phyloP scores from a whole-genome alignment of 2,888 invertebrate species.

The Plemyria rubiginata region DNA sequence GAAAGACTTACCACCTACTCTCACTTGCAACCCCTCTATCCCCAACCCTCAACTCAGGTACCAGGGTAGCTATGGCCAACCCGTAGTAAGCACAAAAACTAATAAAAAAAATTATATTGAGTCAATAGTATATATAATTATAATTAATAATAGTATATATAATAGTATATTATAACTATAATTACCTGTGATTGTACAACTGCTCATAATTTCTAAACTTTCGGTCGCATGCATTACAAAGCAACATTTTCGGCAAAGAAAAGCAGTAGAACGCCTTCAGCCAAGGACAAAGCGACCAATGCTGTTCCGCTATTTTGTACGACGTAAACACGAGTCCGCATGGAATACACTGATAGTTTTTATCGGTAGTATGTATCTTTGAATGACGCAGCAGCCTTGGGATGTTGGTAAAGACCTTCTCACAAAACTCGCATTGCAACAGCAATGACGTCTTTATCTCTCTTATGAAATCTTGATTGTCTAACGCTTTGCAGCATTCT shows the following conservation, averaged over 20 bases:
- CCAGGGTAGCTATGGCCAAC: no score
- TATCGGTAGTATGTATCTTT: constrained; percentile 85
- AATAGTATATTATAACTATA: no score
- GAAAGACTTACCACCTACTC: no score
- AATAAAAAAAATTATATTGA: no score
- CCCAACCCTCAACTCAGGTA: no score
- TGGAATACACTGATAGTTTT: constrained; percentile 87
- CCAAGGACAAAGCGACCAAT: constrained; percentile 76
- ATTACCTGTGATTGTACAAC: constrained; percentile 77
- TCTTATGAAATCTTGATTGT: constrained; percentile 59
- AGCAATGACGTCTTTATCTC: constrained; percentile 78
- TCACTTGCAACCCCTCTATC: no score
- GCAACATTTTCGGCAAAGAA: constrained; percentile 70
- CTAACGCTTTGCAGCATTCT: constrained; percentile 61
- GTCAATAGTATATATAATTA: no score
- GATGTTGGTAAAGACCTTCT: constrained; percentile 78
- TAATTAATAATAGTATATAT: no score
- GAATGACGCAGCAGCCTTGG: constrained; percentile 72
- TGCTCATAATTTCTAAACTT: constrained; percentile 80
- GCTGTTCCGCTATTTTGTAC: constrained; percentile 72
- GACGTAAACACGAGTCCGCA: constrained; percentile 68
- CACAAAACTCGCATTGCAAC: constrained; percentile 79
- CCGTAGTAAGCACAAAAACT: no score
- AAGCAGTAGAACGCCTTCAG: constrained; percentile 69
- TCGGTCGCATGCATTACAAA: constrained; percentile 78